These are phyloP conservation scores for Hozukius guyotensis DNA, from an alignment of 2,797 vertebrate genomes.

Conservation along the genomic window DNA sequence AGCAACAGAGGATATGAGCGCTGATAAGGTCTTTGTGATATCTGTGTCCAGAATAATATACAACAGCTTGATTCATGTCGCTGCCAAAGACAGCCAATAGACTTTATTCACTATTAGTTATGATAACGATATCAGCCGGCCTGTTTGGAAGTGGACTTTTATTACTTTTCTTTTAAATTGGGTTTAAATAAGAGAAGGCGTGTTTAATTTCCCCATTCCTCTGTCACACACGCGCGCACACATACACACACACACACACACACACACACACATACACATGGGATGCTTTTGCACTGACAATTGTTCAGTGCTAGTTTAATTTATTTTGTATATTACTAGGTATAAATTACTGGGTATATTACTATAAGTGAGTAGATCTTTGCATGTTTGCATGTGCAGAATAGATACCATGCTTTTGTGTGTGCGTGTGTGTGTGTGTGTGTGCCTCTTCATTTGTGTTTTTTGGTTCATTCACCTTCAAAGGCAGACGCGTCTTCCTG, in stretches of 20 bases:
- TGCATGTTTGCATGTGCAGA: not conserved
- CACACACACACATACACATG: not conserved
- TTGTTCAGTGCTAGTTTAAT: not conserved
- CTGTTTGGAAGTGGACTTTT: slow-evolving; percentile 16
- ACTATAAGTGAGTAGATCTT: not conserved
- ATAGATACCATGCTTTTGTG: not conserved
- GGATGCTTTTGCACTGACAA: not conserved
- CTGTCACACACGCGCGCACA: not conserved
- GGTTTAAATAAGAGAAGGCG: not conserved
- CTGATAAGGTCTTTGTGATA: slow-evolving; percentile 60
- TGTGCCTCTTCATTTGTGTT: not conserved
- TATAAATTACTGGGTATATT: not conserved
- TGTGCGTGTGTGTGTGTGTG: not conserved
- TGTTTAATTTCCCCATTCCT: not conserved
- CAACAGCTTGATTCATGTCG: slow-evolving; percentile 53
- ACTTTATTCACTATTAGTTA: slow-evolving; percentile 28
- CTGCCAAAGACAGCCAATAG: slow-evolving; percentile 57
- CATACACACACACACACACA: not conserved
- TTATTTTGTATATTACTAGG: not conserved
- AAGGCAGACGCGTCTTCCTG: slow-evolving; percentile 50
- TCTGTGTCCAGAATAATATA: slow-evolving; percentile 70
- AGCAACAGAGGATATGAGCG: slow-evolving; percentile 55
- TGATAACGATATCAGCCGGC: slow-evolving; percentile 24
- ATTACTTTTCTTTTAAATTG: slow-evolving; percentile 37
- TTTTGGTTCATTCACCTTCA: slow-evolving; percentile 26